Evolutionary conservation across 2,113 vertebrate genomes (phyloP).

Genomic region (Hippoglossus stenolepis): DNA sequence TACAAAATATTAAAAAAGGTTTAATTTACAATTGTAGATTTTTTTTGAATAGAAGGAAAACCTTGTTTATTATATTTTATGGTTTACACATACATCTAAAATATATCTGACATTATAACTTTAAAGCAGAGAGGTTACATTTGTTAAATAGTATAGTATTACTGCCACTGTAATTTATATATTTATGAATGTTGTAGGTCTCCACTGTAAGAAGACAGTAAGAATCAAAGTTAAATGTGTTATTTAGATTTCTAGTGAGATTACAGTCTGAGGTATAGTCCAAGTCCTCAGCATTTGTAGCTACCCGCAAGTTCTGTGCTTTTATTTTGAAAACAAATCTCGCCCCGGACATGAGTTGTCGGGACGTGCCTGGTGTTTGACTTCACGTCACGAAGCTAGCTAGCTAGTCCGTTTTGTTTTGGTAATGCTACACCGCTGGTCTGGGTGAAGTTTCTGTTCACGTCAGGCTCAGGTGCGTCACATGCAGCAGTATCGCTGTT

Average conservation of each 20-base stretch:
- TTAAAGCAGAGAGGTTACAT: too few relatives aligned
- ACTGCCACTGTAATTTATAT: too few relatives aligned
- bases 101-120: too few relatives aligned
- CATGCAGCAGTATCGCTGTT: not conserved
- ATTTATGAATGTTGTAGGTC: too few relatives aligned
- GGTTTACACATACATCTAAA: too few relatives aligned
- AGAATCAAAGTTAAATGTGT: not conserved
- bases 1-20: too few relatives aligned
- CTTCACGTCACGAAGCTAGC: constrained; percentile 17
- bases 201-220: too few relatives aligned
- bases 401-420: constrained; percentile 61
- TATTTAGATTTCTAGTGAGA: not conserved
- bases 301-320: not conserved
- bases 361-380: not conserved
- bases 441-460: constrained; percentile 44
- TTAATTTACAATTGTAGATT: too few relatives aligned
- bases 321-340: constrained; percentile 59
- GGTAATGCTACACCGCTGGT: constrained; percentile 11
- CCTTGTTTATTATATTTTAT: too few relatives aligned
- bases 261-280: not conserved
- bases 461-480: constrained; percentile 6
- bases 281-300: not conserved
- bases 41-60: too few relatives aligned
- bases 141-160: too few relatives aligned
- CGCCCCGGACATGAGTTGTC: constrained; percentile 26